Conservation (phyloP, 2,797 vertebrate genomes). For the Tragelaphus oryx region DNA sequence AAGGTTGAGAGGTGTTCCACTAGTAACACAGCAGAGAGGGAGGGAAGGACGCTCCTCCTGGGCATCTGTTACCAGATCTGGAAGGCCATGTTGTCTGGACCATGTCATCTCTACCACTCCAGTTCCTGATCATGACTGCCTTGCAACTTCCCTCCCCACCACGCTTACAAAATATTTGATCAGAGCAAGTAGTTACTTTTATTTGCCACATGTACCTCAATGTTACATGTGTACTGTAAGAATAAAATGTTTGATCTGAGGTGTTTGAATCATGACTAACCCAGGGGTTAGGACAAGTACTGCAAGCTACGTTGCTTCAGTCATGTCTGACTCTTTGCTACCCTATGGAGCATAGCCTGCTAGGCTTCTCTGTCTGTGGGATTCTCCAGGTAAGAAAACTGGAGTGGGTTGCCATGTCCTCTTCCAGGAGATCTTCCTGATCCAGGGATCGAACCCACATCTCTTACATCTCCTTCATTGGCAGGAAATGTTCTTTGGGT, state of each 20-base stretch:
- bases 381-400: neutral
- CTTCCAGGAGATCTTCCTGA: neutral
- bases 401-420: neutral
- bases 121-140: neutral
- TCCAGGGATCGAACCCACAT: rapidly evolving
- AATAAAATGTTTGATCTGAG: neutral
- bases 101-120: neutral
- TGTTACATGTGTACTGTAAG: neutral
- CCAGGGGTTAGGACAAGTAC: neutral
- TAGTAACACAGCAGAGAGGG: no score
- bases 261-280: neutral
- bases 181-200: neutral
- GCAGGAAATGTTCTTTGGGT: neutral
- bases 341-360: neutral
- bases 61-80: neutral
- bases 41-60: no score
- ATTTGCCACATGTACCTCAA: neutral
- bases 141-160: no score
- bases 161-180: neutral
- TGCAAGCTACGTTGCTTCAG: neutral
- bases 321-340: neutral
- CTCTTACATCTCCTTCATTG: neutral
- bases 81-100: neutral
- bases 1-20: neutral
- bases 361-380: neutral